A percentile compares a stretch with the other conserved stretches of the same genome.
Evolutionary conservation across 2,797 vertebrate species (phyloP).

Genomic region (Glossophaga mutica): DNA sequence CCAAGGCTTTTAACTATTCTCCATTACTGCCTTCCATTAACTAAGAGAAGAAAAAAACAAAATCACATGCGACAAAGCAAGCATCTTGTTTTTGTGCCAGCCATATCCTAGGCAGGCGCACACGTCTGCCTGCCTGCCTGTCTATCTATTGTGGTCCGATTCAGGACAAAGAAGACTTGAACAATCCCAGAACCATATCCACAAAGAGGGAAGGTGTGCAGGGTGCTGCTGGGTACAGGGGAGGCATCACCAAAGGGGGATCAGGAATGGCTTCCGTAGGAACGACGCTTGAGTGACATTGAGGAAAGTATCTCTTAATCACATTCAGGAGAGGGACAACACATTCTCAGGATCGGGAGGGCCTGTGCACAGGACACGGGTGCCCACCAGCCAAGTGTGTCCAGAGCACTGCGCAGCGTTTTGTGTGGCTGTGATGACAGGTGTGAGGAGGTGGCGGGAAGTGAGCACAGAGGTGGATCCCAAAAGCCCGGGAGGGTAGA

Average conservation of each 20-base stretch:
- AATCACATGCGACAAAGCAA: neutral
- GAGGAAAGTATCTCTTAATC: neutral
- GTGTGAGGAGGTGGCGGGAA: rapidly evolving
- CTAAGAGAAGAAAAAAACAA: neutral
- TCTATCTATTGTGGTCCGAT: neutral
- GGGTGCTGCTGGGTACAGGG: rapidly evolving
- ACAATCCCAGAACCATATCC: rapidly evolving
- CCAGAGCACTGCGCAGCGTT: rapidly evolving
- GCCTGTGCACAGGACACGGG: rapidly evolving
- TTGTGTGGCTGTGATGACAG: rapidly evolving
- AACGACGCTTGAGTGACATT: neutral
- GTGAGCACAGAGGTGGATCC: neutral
- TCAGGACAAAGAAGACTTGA: neutral
- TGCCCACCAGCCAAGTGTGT: neutral
- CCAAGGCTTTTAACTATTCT: neutral
- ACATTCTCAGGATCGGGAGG: neutral
- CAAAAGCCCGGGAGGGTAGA: neutral
- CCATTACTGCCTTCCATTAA: neutral
- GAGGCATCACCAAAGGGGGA: neutral
- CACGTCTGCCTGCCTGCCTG: neutral
- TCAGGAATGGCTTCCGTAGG: too few species aligned
- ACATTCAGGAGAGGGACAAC: neutral
- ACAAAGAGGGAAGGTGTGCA: rapidly evolving
- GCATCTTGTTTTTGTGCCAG: neutral
- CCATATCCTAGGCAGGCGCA: too few species aligned